These are phyloP conservation scores for Sericinus montela DNA, from an alignment of 2,888 invertebrate genomes.

Conservation along the genomic window DNA sequence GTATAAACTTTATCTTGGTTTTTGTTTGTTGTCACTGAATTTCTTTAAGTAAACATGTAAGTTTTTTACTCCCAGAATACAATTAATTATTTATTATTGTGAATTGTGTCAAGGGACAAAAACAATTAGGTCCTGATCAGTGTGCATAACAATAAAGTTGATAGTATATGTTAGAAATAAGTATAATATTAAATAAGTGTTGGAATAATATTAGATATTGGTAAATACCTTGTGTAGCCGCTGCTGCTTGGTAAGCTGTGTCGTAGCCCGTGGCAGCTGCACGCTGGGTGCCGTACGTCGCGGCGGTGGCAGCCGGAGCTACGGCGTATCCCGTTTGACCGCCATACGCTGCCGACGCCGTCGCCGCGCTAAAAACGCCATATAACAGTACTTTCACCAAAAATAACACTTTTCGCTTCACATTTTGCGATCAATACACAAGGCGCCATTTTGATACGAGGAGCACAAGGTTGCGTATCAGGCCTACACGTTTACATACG, in stretches of 20 bases:
- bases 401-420: constrained; percentile 26
- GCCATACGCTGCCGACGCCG: constrained; percentile 90
- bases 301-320: constrained; percentile 89
- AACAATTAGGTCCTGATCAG: too few species aligned
- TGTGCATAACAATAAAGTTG: too few species aligned
- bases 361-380: constrained; percentile 79
- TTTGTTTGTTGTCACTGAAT: too few species aligned
- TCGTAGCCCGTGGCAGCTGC: constrained; percentile 89
- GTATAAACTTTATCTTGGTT: too few species aligned
- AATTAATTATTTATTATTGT: too few species aligned
- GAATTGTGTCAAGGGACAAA: too few species aligned
- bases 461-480: constrained; percentile 49
- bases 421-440: constrained; percentile 56
- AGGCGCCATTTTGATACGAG: constrained; percentile 72
- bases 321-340: constrained; percentile 92
- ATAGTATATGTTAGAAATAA: too few species aligned
- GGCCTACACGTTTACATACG: constrained; percentile 18
- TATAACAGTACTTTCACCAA: constrained; percentile 26
- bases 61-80: too few species aligned
- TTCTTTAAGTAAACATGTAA: too few species aligned
- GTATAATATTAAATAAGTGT: too few species aligned
- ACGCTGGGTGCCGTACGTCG: constrained; percentile 90
- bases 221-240: constrained; percentile 83
- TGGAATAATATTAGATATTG: not conserved
- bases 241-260: constrained; percentile 90